phyloP scores from a whole-genome alignment of 2,113 vertebrate genomes.

The Nycticorax nycticorax region DNA sequence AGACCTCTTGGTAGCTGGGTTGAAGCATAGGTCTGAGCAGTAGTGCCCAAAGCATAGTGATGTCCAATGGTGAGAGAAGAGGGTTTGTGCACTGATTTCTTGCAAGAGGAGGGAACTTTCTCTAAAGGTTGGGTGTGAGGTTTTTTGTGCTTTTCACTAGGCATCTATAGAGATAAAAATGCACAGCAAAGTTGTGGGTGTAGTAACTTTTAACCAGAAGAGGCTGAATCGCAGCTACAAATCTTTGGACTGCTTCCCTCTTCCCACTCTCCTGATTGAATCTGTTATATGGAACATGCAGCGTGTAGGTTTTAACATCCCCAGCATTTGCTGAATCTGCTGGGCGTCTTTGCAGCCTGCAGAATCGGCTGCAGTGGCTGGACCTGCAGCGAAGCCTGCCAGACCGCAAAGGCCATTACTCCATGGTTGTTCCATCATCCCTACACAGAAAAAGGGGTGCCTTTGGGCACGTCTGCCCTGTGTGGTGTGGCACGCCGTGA shows the following conservation, averaged over 20 bases:
- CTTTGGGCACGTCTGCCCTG: neutral
- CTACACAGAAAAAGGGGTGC: neutral
- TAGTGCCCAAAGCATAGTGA: neutral
- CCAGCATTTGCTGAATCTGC: neutral
- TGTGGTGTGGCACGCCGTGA: neutral
- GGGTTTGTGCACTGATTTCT: neutral
- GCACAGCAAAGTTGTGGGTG: neutral
- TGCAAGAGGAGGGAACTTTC: neutral
- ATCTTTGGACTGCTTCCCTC: slow-evolving; percentile 26
- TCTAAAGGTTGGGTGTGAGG: neutral
- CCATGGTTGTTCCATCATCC: neutral
- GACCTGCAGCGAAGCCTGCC: neutral
- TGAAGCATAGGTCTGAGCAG: neutral
- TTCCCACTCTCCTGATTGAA: slow-evolving; percentile 14
- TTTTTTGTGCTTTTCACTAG: neutral
- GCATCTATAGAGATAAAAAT: slow-evolving; percentile 8
- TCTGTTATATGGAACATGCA: neutral
- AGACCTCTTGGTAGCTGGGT: neutral
- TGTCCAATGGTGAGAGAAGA: neutral
- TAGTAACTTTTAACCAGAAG: neutral
- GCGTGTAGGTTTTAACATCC: neutral
- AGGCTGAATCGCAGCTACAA: slow-evolving; percentile 5
- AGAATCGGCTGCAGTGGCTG: neutral
- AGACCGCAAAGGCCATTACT: neutral
- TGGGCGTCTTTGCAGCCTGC: neutral